A percentile compares a stretch with the other conserved stretches of the same genome.
Conservation (phyloP, 2,113 vertebrate genomes). For the Gyps fulvus region DNA sequence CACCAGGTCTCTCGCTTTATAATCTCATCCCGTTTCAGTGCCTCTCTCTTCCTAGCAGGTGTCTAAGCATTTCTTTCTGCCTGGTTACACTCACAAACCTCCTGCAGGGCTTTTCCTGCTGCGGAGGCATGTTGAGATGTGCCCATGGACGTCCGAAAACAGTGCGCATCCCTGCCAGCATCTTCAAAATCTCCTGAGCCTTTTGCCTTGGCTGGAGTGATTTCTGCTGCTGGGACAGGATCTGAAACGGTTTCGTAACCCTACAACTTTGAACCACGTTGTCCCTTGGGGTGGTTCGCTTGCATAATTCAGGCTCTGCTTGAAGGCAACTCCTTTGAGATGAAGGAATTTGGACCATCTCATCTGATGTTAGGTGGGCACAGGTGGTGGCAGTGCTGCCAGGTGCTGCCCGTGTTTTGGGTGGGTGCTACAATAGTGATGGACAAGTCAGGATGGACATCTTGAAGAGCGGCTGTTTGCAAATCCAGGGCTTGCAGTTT, state of each 20-base stretch:
- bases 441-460: background rate
- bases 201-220: accelerated
- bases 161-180: background rate
- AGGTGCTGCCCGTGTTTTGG: background rate
- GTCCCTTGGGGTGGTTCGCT: background rate
- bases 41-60: background rate
- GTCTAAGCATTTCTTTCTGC: background rate
- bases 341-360: background rate
- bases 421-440: too few relatives aligned
- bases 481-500: background rate
- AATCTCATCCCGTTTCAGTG: background rate
- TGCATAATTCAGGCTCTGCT: background rate
- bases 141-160: background rate
- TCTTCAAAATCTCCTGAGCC: background rate
- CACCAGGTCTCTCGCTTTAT: background rate
- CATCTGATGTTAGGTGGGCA: background rate
- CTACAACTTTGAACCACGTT: accelerated
- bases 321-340: background rate
- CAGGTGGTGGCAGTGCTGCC: background rate
- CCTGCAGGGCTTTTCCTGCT: background rate
- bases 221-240: background rate
- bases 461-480: background rate
- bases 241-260: accelerated
- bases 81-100: background rate
- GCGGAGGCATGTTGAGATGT: background rate